Evolutionary conservation across 2,797 vertebrate genomes (phyloP), one percentile per base, ranked within the genome.

Genomic region (Epinephelus awoara): DNA sequence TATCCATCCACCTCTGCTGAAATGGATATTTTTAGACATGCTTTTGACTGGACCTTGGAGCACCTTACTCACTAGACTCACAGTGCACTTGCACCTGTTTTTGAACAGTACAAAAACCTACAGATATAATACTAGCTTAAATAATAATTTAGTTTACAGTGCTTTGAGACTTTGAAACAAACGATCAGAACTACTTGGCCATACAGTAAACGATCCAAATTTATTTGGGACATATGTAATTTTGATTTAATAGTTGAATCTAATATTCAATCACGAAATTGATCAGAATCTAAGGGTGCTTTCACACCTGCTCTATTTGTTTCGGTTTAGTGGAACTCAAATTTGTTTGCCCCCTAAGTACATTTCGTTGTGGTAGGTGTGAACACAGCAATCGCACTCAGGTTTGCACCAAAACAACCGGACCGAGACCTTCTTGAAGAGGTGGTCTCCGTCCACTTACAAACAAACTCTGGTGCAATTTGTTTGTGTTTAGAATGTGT

Each of bases 11-110:
- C 56, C 25, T 44, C 50, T 46, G 27, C 57, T 55, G 6, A 57
- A 66, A 67, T 66, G 1, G 0, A 21, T 57, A 71, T 58, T 70
- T 73, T 70, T 70, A 67, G 38, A 49, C 10, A 8, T 23, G 21
- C 25, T 73, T 54, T 54, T 19, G 21, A 50, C 15, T 19, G 3
- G 27, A 27, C 47, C 34, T 62, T 23, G 19, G 59, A 42, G 18
- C 23, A 17, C 72, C 15, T 58, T 17, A 34, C 47, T 61, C 42
- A 23, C 11, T 29, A 46, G n/a, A 25, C 19, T 54, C 42, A 23
- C 4, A 54, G 7, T 66, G 12, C 44, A 5, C 13, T 44, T 6
- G 14, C 34, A 64, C 10, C 18, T 4, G 0, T 67, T 59, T 52
- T 10, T 23, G 2, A 23, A 49, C 15, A 40, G 34, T 23, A 58